Base-by-base conservation (phyloP, 2,113 vertebrate species). In the Carlito syrichta region DNA sequence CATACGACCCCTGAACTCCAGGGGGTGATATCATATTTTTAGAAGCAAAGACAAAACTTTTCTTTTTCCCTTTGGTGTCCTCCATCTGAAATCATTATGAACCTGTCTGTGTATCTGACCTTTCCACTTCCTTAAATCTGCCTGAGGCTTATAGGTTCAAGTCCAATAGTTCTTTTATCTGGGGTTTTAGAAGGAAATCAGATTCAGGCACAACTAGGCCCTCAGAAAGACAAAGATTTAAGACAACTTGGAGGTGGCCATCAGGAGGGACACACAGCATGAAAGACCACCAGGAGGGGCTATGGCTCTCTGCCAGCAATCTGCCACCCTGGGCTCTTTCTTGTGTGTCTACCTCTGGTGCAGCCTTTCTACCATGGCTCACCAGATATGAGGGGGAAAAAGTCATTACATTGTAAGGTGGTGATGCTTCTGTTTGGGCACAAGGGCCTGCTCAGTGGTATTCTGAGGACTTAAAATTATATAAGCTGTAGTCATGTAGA, bases 61-160 rank as follows among this genome's bases (percentile, higher is more conserved):
- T 2, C 60, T n/a, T 60, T 38, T 43, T 8, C 27, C 13, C 14
- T 89, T 78, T 63, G 63, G 52, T 52, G 77, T 84, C 54, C 19
- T 86, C 30, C 9, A 87, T 58, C 19, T 76, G 60, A 97, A 95
- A 81, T 77, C 40, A 58, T 77, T 58, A 89, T 11, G 50, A 96
- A 91, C 30, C 23, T 76, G 45, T 71, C 86, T 56, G 52, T 38
- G 22, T 81, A 81, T 60, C 10, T 85, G 27, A 89, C 30, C 25
- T 94, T n/a, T 63, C 52, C 48, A 82, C 56, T 94, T 69, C 54
- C 76, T 82, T n/a, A 85, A 77, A 93, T 88, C 8, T 95, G 40
- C 76, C 87, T 1, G 10, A 62, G 40, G 32, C 50, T 32, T 73
- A 32, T 0, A 89, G 73, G 66, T 74, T 86, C 62, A 60, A 92